Evolutionary conservation across 2,888 invertebrate species (phyloP).

Genomic region (Drosophila pseudotalamancana): DNA sequence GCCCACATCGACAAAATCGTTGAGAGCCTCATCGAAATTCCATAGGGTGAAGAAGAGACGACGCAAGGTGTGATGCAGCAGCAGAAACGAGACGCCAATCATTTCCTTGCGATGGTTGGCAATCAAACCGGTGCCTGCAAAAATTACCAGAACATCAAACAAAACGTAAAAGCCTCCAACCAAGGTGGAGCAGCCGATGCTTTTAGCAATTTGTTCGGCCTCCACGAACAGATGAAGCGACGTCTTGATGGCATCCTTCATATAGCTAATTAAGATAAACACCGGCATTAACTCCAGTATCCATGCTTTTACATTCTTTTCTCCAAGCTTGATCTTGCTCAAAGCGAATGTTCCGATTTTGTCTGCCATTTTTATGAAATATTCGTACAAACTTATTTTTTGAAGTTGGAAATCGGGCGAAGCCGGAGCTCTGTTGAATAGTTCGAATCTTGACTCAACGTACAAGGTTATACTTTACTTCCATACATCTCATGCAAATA

Average conservation of each 20-base stretch:
- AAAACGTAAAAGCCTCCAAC: conserved; percentile 4
- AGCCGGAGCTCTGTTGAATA: too few species aligned
- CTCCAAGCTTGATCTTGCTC: not conserved
- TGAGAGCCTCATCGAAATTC: conserved; percentile 13
- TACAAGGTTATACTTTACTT: too few species aligned
- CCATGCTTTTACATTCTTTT: not conserved
- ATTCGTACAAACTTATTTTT: too few species aligned
- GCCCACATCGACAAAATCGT: conserved; percentile 33
- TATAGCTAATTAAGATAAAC: conserved; percentile 4
- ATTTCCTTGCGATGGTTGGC: not conserved
- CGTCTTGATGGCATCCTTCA: not conserved
- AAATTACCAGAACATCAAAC: conserved; percentile 1
- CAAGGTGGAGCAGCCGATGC: not conserved
- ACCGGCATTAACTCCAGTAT: not conserved
- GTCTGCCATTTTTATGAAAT: not conserved
- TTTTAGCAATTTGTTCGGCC: not conserved
- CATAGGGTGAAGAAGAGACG: conserved; percentile 5
- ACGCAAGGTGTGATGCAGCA: conserved; percentile 26
- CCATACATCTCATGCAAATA: too few species aligned
- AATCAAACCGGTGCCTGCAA: conserved; percentile 13
- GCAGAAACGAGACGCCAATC: conserved; percentile 22
- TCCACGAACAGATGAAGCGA: conserved; percentile 1
- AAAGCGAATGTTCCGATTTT: not conserved
- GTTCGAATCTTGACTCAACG: too few species aligned
- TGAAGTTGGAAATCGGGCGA: too few species aligned